These are phyloP conservation scores for Geotria australis DNA, from an alignment of 2,797 vertebrate species.

Conservation along the genomic window DNA sequence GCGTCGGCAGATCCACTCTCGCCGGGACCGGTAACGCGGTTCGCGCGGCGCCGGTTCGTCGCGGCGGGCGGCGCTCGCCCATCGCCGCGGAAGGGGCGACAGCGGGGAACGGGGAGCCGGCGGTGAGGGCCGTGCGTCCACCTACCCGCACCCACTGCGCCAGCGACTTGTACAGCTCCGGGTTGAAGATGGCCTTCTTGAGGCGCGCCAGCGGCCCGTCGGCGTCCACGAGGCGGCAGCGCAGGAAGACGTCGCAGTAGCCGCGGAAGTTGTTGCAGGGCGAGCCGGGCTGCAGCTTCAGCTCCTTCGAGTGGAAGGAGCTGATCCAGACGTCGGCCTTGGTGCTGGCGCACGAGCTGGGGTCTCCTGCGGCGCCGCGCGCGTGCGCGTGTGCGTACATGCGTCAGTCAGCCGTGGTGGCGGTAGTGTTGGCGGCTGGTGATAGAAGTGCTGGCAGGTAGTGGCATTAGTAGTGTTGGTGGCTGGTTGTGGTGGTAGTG, in stretches of 20 bases:
- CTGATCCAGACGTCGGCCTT: conserved; percentile 27
- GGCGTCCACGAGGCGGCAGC: conserved; percentile 67
- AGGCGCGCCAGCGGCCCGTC: conserved; percentile 70
- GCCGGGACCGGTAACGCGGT: too few species aligned
- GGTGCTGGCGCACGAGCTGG: conserved; percentile 50
- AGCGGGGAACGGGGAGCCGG: too few species aligned
- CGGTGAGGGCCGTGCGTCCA: conserved; percentile 2
- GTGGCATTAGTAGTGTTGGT: too few species aligned
- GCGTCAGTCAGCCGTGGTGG: too few species aligned
- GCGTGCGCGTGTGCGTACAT: too few species aligned
- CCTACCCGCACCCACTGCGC: conserved; percentile 91
- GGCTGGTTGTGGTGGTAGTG: too few species aligned
- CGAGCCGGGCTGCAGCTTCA: conserved; percentile 63
- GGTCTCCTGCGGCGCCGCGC: conserved; percentile 19
- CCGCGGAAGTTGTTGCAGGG: conserved; percentile 89
- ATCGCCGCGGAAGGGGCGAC: too few species aligned
- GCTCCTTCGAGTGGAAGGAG: conserved; percentile 21
- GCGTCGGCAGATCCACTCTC: too few species aligned
- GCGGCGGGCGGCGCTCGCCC: too few species aligned
- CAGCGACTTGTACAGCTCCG: conserved; percentile 66
- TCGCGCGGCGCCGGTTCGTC: too few species aligned
- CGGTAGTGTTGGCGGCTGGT: too few species aligned
- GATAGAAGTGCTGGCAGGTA: too few species aligned
- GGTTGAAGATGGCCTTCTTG: conserved; percentile 89
- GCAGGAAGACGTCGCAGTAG: conserved; percentile 88